Conservation (phyloP, 1,140 invertebrate species). For the Asbolus verrucosus region DNA sequence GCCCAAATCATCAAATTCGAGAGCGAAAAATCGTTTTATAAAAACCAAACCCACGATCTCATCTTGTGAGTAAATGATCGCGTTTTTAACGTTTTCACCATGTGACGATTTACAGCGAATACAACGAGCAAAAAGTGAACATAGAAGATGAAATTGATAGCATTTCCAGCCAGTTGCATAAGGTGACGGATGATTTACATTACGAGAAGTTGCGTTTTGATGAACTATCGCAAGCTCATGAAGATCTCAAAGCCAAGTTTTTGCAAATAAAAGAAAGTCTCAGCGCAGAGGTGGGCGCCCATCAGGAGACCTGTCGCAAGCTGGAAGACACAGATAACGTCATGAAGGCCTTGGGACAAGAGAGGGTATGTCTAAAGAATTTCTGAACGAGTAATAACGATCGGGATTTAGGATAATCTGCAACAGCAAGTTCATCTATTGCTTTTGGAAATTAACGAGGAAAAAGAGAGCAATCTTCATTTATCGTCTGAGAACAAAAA, state of each 20-base stretch:
- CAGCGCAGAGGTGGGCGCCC: slow-evolving; percentile 45
- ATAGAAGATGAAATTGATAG: slow-evolving; percentile 28
- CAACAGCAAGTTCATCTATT: slow-evolving; percentile 44
- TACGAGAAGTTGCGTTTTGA: slow-evolving; percentile 19
- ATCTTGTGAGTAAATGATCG: slow-evolving; percentile 23
- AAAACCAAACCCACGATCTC: slow-evolving; percentile 22
- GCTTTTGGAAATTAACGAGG: slow-evolving; percentile 39
- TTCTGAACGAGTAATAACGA: background rate
- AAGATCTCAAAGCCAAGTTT: slow-evolving; percentile 51
- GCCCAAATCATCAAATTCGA: slow-evolving; percentile 42
- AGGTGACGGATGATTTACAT: slow-evolving; percentile 10
- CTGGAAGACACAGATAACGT: slow-evolving; percentile 30
- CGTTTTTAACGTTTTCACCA: too few species aligned
- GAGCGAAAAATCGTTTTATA: slow-evolving; percentile 48
- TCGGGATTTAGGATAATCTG: slow-evolving; percentile 31
- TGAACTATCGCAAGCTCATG: slow-evolving; percentile 49
- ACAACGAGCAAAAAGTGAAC: slow-evolving; percentile 10
- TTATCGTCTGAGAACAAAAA: slow-evolving; percentile 32
- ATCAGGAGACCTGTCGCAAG: slow-evolving; percentile 40
- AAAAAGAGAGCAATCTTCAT: slow-evolving; percentile 22
- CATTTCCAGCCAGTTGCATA: background rate
- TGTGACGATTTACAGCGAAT: slow-evolving; percentile 8
- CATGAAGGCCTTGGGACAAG: slow-evolving; percentile 22
- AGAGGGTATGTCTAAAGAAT: slow-evolving; percentile 41
- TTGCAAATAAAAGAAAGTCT: slow-evolving; percentile 49